Percentiles rank a stretch among this genome's conserved stretches.
phyloP scores from a whole-genome alignment of 2,888 invertebrate genomes.

The Chymomyza procnemis region DNA sequence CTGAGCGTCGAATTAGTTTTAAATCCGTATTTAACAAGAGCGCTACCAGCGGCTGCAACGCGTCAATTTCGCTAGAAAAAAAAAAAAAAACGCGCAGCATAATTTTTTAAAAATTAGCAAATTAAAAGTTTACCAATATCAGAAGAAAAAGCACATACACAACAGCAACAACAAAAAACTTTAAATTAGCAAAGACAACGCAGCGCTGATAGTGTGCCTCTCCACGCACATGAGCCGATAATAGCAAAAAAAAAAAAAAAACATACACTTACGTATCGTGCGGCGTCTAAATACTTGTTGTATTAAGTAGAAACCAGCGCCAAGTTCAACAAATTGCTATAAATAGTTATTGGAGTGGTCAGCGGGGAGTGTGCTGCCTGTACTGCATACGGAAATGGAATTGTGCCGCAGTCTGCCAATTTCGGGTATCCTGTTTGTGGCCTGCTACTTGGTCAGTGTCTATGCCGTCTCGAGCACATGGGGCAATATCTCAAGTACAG shows the following conservation, averaged over 20 bases:
- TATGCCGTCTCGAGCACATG: constrained; percentile 73
- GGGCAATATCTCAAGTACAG: constrained; percentile 75
- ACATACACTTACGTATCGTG: not conserved
- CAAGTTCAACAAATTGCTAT: constrained; percentile 32
- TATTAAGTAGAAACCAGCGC: constrained; percentile 17
- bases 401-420: constrained; percentile 22
- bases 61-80: constrained; percentile 6
- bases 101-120: constrained; percentile 14
- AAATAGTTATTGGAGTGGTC: constrained; percentile 14
- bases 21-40: constrained; percentile 56
- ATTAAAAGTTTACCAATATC: constrained; percentile 10
- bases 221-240: constrained; percentile 20
- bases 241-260: not conserved
- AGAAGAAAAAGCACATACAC: not conserved
- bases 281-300: not conserved
- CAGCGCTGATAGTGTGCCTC: constrained; percentile 38
- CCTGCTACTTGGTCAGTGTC: constrained; percentile 55
- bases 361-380: not conserved
- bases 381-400: constrained; percentile 25
- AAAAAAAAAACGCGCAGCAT: constrained; percentile 20
- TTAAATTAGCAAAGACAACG: constrained; percentile 24
- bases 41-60: constrained; percentile 26
- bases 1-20: constrained; percentile 63
- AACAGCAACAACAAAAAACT: constrained; percentile 9
- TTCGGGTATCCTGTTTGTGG: constrained; percentile 32